phyloP scores from a whole-genome alignment of 2,888 invertebrate species.

The Arenicola marina region DNA sequence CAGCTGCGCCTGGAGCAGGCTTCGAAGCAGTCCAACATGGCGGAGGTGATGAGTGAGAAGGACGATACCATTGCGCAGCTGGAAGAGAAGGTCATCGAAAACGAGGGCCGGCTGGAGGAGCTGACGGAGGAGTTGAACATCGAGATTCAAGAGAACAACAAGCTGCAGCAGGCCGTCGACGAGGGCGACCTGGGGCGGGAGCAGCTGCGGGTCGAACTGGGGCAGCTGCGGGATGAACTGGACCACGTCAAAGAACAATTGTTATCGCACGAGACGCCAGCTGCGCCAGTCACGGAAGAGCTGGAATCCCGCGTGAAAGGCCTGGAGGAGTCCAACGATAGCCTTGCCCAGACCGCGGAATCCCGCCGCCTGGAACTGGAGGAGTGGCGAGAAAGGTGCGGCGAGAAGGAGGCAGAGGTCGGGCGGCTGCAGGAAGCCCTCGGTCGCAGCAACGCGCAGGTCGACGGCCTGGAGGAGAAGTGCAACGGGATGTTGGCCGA shows the following conservation, averaged over 20 bases:
- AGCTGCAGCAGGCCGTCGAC: slow-evolving; percentile 40
- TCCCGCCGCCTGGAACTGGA: not conserved
- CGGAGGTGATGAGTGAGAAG: slow-evolving; percentile 79
- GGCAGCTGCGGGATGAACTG: slow-evolving; percentile 6
- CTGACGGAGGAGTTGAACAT: slow-evolving; percentile 49
- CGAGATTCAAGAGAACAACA: slow-evolving; percentile 44
- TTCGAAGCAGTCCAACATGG: slow-evolving; percentile 69
- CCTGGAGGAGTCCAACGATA: not conserved
- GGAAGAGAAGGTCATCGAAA: slow-evolving; percentile 72
- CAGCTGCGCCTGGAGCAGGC: slow-evolving; percentile 76
- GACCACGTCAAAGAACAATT: not conserved
- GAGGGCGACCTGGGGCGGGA: slow-evolving; percentile 43
- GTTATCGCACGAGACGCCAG: no score
- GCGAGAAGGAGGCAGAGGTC: not conserved
- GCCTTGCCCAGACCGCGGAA: not conserved
- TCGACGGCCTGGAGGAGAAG: slow-evolving; percentile 1
- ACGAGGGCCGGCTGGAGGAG: slow-evolving; percentile 50
- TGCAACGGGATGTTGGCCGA: not conserved
- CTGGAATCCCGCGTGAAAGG: no score
- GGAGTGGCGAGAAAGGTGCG: not conserved
- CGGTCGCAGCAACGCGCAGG: not conserved
- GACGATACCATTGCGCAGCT: slow-evolving; percentile 84
- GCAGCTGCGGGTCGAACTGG: slow-evolving; percentile 24
- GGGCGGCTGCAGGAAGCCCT: not conserved
- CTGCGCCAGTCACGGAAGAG: no score